Base-by-base conservation (phyloP, 1,140 invertebrate species). In the Macrocentrus cingulum region DNA sequence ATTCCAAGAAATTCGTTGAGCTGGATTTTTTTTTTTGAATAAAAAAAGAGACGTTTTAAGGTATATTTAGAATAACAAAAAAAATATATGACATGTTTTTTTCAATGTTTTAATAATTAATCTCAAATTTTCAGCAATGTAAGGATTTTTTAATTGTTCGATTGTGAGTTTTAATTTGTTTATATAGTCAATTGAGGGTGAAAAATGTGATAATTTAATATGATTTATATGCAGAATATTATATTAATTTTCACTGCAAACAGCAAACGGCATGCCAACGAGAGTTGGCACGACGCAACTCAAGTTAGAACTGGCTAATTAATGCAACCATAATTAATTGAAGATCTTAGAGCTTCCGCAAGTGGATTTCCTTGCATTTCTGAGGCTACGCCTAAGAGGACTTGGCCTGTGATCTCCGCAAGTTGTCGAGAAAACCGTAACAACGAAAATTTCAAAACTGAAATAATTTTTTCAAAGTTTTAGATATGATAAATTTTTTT, bases 251-350 rank as follows among this genome's bases (percentile, higher is more conserved):
- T 22, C 37, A 22, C 25, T 29, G 25, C 4, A 29, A 29, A 9
- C 25, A 29, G 25, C 25, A 29, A 29, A 29, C 25, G 25, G 25
- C 25, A 48, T 51, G 49, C 22, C 6, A 54, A 32, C 18, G 18
- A 44, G 44, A 50, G 45, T 18, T 51, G 23, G 54, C 29, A 54
- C 45, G 52, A 60, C 60, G 56, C 58, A 57, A 63, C 58, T 60
- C 58, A 60, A 60, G 58, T 63, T 53, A 63, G 58, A 54, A 54
- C 34, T 46, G 50, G 46, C 53, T 60, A 63, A 63, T 63, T 63
- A 63, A 63, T n/a, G n/a, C 62, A 60, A 60, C 58, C 46, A 54
- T 58, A 63, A 63, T 63, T 60, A 63, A 63, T 63, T 57, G 54
- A 44, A 63, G 62, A 63, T 55, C 58, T 58, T 60, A 18, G 25